A percentile compares a stretch with the other conserved stretches of the same genome.
Conservation (phyloP, 2,888 invertebrate species). For the Cosmorhoe ocellata region DNA sequence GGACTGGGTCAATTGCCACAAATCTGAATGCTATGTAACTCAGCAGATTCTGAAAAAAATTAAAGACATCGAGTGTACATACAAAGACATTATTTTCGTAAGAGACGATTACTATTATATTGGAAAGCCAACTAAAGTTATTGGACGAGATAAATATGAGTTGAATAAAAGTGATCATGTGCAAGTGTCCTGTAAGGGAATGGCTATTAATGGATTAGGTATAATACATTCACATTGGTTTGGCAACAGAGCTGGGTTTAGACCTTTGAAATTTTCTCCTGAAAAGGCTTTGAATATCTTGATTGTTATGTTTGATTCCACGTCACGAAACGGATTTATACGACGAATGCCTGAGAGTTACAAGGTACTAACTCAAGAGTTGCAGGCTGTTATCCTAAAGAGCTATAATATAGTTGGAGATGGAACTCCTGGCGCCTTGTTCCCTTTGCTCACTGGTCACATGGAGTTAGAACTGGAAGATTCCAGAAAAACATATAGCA, state of each 20-base stretch:
- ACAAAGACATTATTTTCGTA: slow-evolving; percentile 44
- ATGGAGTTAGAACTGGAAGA: slow-evolving; percentile 94
- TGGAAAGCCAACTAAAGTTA: slow-evolving; percentile 41
- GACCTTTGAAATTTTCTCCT: neutral
- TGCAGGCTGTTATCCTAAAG: slow-evolving; percentile 33
- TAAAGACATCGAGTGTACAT: slow-evolving; percentile 35
- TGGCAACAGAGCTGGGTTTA: slow-evolving; percentile 5
- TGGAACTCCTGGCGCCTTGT: slow-evolving; percentile 92
- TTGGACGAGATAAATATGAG: neutral
- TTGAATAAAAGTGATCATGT: slow-evolving; percentile 1
- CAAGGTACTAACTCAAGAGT: slow-evolving; percentile 83
- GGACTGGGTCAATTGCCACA: slow-evolving; percentile 10
- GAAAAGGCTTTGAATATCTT: slow-evolving; percentile 83
- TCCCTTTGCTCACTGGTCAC: slow-evolving; percentile 92
- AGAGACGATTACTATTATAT: slow-evolving; percentile 37
- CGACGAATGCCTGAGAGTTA: slow-evolving; percentile 90
- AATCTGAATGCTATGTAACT: slow-evolving; percentile 1
- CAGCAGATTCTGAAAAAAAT: slow-evolving; percentile 1
- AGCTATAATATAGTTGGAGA: slow-evolving; percentile 91
- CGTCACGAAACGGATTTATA: slow-evolving; percentile 91
- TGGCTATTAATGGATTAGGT: slow-evolving; percentile 69
- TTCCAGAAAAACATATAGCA: slow-evolving; percentile 84
- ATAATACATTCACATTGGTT: neutral
- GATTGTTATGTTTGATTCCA: slow-evolving; percentile 93
- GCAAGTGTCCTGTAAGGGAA: neutral